Conservation (phyloP, 92 coral and sea anemone genomes). For the Porites divaricata region DNA sequence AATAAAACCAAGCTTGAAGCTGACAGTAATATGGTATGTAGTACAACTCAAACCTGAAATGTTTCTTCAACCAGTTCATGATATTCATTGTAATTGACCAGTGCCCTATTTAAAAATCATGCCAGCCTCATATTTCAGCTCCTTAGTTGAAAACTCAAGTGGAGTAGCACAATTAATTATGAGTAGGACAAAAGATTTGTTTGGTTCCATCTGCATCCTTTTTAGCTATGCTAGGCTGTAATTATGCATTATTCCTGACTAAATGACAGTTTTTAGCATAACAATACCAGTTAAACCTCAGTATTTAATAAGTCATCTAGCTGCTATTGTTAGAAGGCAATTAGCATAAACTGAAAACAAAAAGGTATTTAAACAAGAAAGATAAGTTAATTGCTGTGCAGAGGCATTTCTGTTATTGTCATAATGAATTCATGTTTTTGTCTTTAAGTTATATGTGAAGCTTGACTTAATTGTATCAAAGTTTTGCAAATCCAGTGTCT, state of each 20-base stretch:
- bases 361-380: not conserved
- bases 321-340: not conserved
- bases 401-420: too few relatives aligned
- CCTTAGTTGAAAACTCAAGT: not conserved
- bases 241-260: not conserved
- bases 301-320: not conserved
- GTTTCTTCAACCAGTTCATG: conserved; percentile 36
- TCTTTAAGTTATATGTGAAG: too few relatives aligned
- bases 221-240: not conserved
- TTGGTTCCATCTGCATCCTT: not conserved
- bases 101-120: not conserved
- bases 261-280: conserved; percentile 1
- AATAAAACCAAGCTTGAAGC: not conserved
- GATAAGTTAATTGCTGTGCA: not conserved
- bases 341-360: conserved; percentile 9
- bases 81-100: not conserved
- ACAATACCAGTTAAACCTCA: conserved; percentile 10
- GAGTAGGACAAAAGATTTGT: not conserved
- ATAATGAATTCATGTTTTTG: too few relatives aligned
- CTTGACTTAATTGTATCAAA: too few relatives aligned
- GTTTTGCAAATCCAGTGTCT: too few relatives aligned
- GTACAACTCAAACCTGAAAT: conserved; percentile 13
- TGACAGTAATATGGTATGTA: not conserved
- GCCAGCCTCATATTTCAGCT: not conserved
- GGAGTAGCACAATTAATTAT: not conserved